Percentiles rank a stretch among this genome's conserved stretches.
phyloP scores from a whole-genome alignment of 2,113 vertebrate species.

The Chinchilla lanigera region DNA sequence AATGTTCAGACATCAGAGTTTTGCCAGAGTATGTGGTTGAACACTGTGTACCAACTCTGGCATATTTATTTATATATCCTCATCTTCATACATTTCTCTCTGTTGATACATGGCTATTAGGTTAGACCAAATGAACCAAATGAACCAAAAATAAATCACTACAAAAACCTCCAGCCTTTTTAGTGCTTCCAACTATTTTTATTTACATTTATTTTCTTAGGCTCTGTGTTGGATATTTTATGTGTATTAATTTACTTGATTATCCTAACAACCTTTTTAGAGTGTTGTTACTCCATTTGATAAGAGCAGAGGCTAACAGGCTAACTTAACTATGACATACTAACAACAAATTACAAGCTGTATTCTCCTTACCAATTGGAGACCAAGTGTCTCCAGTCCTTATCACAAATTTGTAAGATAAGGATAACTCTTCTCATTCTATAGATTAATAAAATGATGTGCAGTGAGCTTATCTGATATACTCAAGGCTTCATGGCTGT shows the following conservation, averaged over 20 bases:
- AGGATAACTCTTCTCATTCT: conserved; percentile 2
- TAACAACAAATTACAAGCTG: not conserved
- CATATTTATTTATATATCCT: not conserved
- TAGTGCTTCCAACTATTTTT: not conserved
- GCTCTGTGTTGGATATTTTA: not conserved
- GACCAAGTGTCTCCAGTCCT: not conserved
- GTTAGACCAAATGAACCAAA: not conserved
- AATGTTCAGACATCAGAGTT: not conserved
- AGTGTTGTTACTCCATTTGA: not conserved
- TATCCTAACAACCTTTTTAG: conserved; percentile 8
- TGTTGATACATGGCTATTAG: not conserved
- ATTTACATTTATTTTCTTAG: not conserved
- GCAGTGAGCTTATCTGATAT: not conserved
- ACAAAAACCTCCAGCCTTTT: not conserved
- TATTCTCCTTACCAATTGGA: conserved; percentile 24
- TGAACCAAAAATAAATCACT: not conserved
- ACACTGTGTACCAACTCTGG: not conserved
- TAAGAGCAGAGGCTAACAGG: conserved; percentile 6
- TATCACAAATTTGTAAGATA: not conserved
- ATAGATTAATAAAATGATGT: not conserved
- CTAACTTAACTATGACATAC: not conserved
- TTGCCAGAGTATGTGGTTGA: not conserved
- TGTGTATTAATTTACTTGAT: not conserved
- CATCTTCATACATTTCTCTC: not conserved
- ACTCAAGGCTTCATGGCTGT: not conserved